Evolutionary conservation across 2,113 vertebrate genomes (phyloP), one percentile per base, ranked within the genome.

Genomic region (Progne subis): DNA sequence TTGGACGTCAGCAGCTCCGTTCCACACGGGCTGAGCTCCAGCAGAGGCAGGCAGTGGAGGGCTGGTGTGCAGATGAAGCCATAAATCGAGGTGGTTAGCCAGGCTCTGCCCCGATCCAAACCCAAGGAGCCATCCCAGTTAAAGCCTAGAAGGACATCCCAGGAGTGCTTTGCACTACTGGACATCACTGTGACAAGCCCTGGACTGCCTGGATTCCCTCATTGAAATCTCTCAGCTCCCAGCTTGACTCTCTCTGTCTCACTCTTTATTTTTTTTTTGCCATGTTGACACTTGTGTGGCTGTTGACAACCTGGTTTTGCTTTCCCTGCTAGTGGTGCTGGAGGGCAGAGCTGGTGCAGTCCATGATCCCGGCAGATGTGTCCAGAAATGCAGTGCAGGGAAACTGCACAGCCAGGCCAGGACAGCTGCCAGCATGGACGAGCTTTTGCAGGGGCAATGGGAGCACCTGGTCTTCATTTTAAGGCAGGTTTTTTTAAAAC

Each of bases 141-240:
- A 6, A 15, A 56, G 67, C 50, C 31, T 14, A 61, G 14, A 18
- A 8, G 2, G 29, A 53, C 47, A 17, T 12, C 44, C 64, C 1
- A 3, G 15, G 46, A 17, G 16, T 1, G 17, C 46, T 5, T 1
- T 13, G 77, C 32, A 14, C 25, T 14, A 1, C 0, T 20, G 76
- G 65, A 41, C 1, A 1, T 37, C 0, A 1, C 63, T 76, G 31
- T 3, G 1, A 29, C 47, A 8, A 47, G 31, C 20, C 18, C 77
- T 34, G 41, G 24, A 3, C 72, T 39, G n/a, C 25, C n/a, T 18
- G 56, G 8, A 7, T 12, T 52, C 19, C 60, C 34, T 74, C 77
- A 6, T 39, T 0, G 1, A 55, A 28, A 25, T 21, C 65, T 79
- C 43, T 65, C 64, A 61, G 39, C 43, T 46, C 37, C 39, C 65